Evolutionary conservation across 2,888 invertebrate genomes (phyloP), one percentile per base, ranked within the genome.

Genomic region (Campoletis raptor): DNA sequence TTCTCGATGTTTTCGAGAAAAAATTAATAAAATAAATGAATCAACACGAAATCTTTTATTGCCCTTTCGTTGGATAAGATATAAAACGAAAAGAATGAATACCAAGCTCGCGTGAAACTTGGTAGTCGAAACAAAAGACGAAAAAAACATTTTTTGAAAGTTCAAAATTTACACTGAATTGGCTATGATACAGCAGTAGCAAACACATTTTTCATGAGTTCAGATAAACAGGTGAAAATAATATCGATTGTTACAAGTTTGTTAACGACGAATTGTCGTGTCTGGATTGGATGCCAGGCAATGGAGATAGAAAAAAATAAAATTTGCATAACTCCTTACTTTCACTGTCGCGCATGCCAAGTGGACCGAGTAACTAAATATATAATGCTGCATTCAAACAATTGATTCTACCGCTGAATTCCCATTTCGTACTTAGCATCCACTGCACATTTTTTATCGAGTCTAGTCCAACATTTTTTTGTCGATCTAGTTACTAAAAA

Each of bases 321-420:
- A 45, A 85, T 76, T 79, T 80, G 74, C 82, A 83, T 79, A 76
- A 76, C 79, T 69, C 74, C 64, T 83, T 83, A 85, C 85, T 85
- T 85, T 85, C 82, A 85, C 85, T 80, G 76, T 73, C 67, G 78
- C 40, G 69, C 52, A 64, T 52, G 73, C 67, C 78, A 74, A 69
- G 64, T 73, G 73, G 21, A 48, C 45, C 42, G 40, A 67, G 36
- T 72, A 77, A 70, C 52, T 66, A 42, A 36, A 80, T 37, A 30
- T 61, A 30, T 40, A 24, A n/a, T 45, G 30, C 30, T 57, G 36
- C 15, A 76, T 2, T 30, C 54, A 18, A 77, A 77, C 74, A 77
- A 57, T 42, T 69, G 57, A 70, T 66, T 37, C 24, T 52, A 48
- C 18, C 48, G 10, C 12, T 10, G 66, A 57, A 45, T 76, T 42